Base-by-base conservation (phyloP, 2,888 invertebrate species). In the Atrina japonica region DNA sequence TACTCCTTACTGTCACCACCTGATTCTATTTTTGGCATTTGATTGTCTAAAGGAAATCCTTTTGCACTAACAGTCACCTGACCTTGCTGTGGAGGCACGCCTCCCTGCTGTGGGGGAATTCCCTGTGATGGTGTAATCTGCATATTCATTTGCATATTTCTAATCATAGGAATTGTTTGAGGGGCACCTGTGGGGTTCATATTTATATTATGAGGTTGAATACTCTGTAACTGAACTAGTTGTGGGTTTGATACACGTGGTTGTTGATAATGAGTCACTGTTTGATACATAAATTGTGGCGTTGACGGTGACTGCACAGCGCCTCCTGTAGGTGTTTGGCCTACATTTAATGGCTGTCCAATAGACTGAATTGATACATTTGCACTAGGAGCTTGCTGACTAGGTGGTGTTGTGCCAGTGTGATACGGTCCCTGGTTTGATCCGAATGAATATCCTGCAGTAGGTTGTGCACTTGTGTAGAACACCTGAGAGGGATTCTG, bases 91-190 rank as follows among this genome's bases (percentile, higher is more conserved):
- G 40, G 65, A n/a, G 60, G 43, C 18, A 71, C 66, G 14, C 56
- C 23, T 21, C 64, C 68, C 25, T 70, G 74, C 5, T 65, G 69
- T 27, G 58, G 63, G n/a, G 55, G 56, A 35, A 66, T 25, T 23
- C 78, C 74, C 58, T 78, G 68, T 40, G 76, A 70, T 67, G 81
- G 68, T 50, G 77, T 84, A 66, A 86, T 76, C 70, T 83, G 86
- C 84, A 86, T 80, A 80, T 82, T 82, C 74, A 84, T 78, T 81
- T 85, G 85, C 84, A 86, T 84, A 83, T 82, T 83, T 71, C 85
- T 71, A 53, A 83, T 76, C 70, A 84, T 69, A 11, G 83, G 82
- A 74, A 80, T 77, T 40, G 78, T 66, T 63, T 81, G 83, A 50
- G 78, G 64, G 63, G 76, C 69, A 70, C 71, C 67, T 61, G 76